These are phyloP conservation scores for Anoplolepis gracilipes DNA, from an alignment of 1,140 invertebrate genomes.

Conservation along the genomic window DNA sequence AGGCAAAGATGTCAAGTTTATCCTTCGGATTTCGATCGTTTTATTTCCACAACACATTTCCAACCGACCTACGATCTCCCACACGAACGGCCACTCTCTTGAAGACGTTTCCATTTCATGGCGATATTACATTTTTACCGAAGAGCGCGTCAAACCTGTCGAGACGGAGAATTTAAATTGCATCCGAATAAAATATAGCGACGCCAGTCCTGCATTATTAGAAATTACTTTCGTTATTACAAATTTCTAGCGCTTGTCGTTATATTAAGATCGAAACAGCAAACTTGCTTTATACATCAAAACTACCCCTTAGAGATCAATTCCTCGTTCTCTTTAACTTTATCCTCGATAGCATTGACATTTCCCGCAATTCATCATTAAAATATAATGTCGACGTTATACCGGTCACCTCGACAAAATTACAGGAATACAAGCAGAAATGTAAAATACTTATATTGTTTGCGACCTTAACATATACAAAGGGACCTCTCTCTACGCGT, in stretches of 20 bases:
- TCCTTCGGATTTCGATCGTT: constrained; percentile 28
- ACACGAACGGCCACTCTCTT: background rate
- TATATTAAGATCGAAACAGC: background rate
- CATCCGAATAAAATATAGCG: background rate
- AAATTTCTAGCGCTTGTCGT: background rate
- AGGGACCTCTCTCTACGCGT: too few species aligned
- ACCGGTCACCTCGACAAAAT: background rate
- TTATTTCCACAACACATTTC: constrained; percentile 17
- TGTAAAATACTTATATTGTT: background rate
- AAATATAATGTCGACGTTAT: constrained; percentile 17
- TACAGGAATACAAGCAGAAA: background rate
- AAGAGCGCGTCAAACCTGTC: background rate
- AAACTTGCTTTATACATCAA: background rate
- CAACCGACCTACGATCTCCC: constrained; percentile 5
- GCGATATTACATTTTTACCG: constrained; percentile 45
- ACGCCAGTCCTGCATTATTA: background rate
- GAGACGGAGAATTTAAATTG: background rate
- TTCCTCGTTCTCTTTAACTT: background rate
- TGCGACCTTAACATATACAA: too few species aligned
- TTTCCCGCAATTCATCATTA: background rate
- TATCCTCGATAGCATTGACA: background rate
- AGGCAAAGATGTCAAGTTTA: background rate
- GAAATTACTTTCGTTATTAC: background rate
- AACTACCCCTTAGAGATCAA: constrained; percentile 4
- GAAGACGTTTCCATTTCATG: constrained; percentile 2